Conservation (phyloP, 2,113 vertebrate genomes). For the Elachura formosa region DNA sequence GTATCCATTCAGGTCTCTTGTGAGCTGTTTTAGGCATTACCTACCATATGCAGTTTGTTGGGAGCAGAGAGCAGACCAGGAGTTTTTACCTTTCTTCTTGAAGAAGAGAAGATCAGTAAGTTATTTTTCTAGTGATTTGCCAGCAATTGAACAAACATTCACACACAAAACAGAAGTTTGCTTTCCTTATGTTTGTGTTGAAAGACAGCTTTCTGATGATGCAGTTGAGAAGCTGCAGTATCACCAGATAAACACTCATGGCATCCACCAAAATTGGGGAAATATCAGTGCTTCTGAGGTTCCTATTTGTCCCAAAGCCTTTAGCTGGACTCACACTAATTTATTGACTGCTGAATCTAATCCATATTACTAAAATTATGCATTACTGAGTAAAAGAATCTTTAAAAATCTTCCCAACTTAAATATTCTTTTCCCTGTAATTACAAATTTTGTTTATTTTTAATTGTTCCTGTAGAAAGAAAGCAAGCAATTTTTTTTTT, state of each 20-base stretch:
- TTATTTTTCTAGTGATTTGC: constrained; percentile 22
- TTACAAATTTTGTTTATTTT: not conserved
- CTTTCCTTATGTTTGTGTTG: not conserved
- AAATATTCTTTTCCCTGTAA: not conserved
- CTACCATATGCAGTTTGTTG: not conserved
- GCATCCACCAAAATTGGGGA: not conserved
- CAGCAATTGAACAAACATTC: not conserved
- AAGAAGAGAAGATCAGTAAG: constrained; percentile 4
- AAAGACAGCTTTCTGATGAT: not conserved
- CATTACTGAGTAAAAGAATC: not conserved
- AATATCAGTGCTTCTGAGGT: not conserved
- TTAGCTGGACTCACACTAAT: not conserved
- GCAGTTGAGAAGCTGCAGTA: not conserved
- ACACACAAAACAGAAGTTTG: not conserved
- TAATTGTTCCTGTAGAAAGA: not conserved
- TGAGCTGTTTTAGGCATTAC: not conserved
- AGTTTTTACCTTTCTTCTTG: constrained; percentile 28
- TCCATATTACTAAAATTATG: not conserved
- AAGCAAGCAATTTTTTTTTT: not conserved
- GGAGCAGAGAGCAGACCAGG: not conserved
- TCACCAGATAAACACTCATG: not conserved
- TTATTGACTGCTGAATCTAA: not conserved
- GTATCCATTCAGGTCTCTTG: not conserved
- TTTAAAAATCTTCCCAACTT: not conserved
- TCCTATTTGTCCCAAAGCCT: not conserved